Base-by-base conservation (phyloP, 2,113 vertebrate species). In the Ptilorrhoa leucosticta region DNA sequence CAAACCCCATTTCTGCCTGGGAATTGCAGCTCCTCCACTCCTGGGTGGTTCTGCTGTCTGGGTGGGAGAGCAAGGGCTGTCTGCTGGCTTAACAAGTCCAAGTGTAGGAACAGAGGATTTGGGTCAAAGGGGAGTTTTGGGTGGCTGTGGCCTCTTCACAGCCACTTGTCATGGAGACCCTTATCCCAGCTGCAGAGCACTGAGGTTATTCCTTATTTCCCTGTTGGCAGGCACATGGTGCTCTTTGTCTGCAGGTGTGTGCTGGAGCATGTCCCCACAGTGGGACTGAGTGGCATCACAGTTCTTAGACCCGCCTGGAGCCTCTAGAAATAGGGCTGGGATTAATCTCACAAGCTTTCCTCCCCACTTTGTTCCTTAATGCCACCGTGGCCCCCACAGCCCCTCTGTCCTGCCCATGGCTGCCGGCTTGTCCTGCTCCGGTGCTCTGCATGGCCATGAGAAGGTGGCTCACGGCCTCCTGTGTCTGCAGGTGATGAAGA, bases 401-500 rank as follows among this genome's bases (percentile, higher is more conserved):
- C 31, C n/a, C 60, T 50, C 27, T n/a, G 11, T 0, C 10, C 40
- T 89, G 54, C 65, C 77, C 26, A 1, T 0, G 4, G 60, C 68
- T 56, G 37, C 22, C 6, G 3, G 2, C 16, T 23, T 11, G 31
- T 64, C 9, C 0, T 21, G 47, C 31, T 1, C 11, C 0, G 0
- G 5, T 28, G 40, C 60, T 48, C 35, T 0, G 1, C 6, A 58
- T 21, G 78, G 19, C 24, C 9, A 0, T 12, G 76, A 57, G 30
- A 31, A 28, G 66, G 70, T 0, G 5, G 30, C 83, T 83, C 42
- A 87, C 3, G 7, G 2, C 2, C 28, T 33, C 9, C 10, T 64
- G 53, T 88, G 58, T 64, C 87, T 75, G 22, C 98, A 99, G 99
- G 99, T 99, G 96, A 99, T 99, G 99, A 99, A 99, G 98, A 99